Percentiles rank a stretch among this genome's conserved stretches.
phyloP scores from a whole-genome alignment of 2,888 invertebrate species.

The Aleiodes leptofemur region DNA sequence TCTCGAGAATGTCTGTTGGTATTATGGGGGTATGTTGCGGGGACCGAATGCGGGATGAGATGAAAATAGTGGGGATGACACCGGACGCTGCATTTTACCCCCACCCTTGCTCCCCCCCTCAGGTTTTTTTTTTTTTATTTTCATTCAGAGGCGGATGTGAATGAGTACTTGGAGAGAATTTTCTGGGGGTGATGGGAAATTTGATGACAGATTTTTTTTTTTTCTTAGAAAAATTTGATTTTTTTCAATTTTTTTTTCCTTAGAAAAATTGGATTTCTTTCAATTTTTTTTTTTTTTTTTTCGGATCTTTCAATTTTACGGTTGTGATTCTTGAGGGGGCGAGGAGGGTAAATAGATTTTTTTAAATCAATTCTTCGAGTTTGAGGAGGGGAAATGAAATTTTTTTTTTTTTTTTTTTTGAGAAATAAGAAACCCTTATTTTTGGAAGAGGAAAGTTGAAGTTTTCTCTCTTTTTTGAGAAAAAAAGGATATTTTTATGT shows the following conservation, averaged over 20 bases:
- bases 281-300: background rate
- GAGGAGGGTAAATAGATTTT: too few relatives aligned
- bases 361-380: too few relatives aligned
- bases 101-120: conserved; percentile 52
- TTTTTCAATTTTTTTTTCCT: background rate
- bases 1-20: conserved; percentile 44
- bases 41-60: conserved; percentile 54
- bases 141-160: background rate
- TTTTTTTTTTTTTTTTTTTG: too few relatives aligned
- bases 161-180: background rate
- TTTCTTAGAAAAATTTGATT: background rate
- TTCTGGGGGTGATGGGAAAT: conserved; percentile 8
- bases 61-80: conserved; percentile 62
- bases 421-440: too few relatives aligned
- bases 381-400: too few relatives aligned
- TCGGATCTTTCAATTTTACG: too few relatives aligned
- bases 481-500: background rate
- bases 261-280: background rate
- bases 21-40: conserved; percentile 45
- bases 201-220: conserved; percentile 2
- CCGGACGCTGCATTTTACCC: conserved; percentile 71
- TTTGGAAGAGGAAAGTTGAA: too few relatives aligned
- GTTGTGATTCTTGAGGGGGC: too few relatives aligned
- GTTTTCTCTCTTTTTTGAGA: too few relatives aligned
- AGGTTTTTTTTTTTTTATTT: background rate